phyloP scores from a whole-genome alignment of 2,113 vertebrate genomes.

The Neodontobutis hainanensis region DNA sequence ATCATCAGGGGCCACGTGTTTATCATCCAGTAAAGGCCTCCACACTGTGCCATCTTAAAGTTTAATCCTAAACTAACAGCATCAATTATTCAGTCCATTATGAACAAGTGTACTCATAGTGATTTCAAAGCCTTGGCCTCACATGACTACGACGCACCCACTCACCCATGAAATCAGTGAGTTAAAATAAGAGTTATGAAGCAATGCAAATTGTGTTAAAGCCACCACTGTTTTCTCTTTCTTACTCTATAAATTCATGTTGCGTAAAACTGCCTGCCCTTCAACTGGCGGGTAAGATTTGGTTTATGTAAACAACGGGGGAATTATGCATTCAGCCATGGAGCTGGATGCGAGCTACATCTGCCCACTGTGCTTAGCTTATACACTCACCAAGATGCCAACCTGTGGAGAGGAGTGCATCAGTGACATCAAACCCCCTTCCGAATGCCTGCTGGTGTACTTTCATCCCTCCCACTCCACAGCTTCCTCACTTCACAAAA shows the following conservation, averaged over 20 bases:
- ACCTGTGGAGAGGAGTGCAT: constrained; percentile 17
- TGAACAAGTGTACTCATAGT: constrained; percentile 11
- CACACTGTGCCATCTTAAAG: constrained; percentile 31
- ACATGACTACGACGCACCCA: not conserved
- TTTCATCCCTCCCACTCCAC: not conserved
- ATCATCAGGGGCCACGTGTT: constrained; percentile 16
- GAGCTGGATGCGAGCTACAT: constrained; percentile 34
- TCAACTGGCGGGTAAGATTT: constrained; percentile 32
- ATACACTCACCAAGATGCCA: constrained; percentile 8
- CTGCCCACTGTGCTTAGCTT: constrained; percentile 24
- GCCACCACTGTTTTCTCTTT: not conserved
- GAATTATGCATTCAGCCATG: constrained; percentile 47
- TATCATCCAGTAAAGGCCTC: constrained; percentile 15
- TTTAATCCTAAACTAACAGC: constrained; percentile 45
- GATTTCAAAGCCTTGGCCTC: constrained; percentile 26
- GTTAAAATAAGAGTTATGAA: constrained; percentile 1
- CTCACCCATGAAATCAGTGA: constrained; percentile 12
- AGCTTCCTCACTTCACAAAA: constrained; percentile 48
- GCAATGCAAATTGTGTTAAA: constrained; percentile 14
- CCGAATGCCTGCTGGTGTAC: constrained; percentile 27
- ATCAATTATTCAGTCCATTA: constrained; percentile 59
- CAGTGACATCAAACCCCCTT: not conserved
- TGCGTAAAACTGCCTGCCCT: constrained; percentile 23
- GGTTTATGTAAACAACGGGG: constrained; percentile 47
- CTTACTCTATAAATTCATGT: constrained; percentile 16